Base-by-base conservation (phyloP, 2,797 vertebrate genomes). In the Muraenolepis orangiensis region DNA sequence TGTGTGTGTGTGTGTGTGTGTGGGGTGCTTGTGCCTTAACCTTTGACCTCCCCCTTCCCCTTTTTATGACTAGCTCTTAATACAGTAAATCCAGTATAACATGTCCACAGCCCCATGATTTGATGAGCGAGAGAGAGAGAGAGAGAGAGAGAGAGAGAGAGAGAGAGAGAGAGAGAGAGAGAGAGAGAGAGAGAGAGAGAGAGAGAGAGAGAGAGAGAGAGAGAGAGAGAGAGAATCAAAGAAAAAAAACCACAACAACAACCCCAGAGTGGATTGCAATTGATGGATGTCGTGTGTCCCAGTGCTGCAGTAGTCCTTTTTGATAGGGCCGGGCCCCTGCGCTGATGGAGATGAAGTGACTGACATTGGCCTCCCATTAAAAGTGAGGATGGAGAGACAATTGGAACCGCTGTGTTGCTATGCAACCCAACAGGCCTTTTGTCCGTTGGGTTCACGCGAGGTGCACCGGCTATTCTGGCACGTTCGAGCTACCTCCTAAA, bases 361-460 rank as follows among this genome's bases (percentile, higher is more conserved):
- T 51, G 42, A 51, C 42, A 51, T 18, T 18, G 80, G 72, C 84
- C 26, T 64, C 73, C 70, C 14, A 46, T 61, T 67, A 0, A 61
- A 36, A 71, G 20, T 23, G 2, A 12, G 30, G 67, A n/a, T 12
- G 67, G 28, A n/a, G 18, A 31, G 67, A 69, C 67, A 36, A 72
- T 11, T 36, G 34, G 74, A 67, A 14, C 28, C 40, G 66, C 64
- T 66, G 51, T 72, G 29, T 69, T 68, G 34, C 8, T 5, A 11
- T 64, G 32, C 70, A 66, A 74, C 40, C 42, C 29, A 31, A 31
- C 68, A 75, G 68, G 20, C 69, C 70, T 69, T n/a, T n/a, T 23
- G n/a, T 28, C n/a, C 34, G 46, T 26, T 66, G 11, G 11, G 66
- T 16, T 72, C 11, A 30, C 13, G 11, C 31, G 23, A 64, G 34